Conservation (phyloP, 2,113 vertebrate species). For the Tragulus kanchil region DNA sequence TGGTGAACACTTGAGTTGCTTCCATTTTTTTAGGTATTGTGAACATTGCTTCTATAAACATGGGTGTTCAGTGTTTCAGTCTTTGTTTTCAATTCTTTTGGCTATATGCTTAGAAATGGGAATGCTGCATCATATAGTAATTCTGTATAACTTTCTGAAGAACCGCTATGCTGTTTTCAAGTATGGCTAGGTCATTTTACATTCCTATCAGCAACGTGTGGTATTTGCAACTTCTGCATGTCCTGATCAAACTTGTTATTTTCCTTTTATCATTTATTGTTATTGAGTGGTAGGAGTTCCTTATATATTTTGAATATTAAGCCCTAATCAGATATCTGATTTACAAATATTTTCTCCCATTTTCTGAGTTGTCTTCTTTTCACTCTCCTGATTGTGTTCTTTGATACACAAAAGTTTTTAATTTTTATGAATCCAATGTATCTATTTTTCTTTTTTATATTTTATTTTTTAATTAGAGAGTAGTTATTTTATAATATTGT, state of each 20-base stretch:
- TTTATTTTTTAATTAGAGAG: background rate
- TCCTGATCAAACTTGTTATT: background rate
- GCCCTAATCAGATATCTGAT: background rate
- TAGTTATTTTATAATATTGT: background rate
- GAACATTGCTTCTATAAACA: background rate
- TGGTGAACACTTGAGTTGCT: background rate
- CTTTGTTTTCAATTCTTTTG: background rate
- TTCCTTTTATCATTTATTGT: background rate
- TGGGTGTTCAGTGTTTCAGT: background rate
- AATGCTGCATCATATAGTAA: background rate
- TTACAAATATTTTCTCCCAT: slow-evolving; percentile 8
- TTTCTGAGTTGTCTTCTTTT: background rate
- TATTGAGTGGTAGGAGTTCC: background rate
- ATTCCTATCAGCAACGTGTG: background rate
- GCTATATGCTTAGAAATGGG: background rate
- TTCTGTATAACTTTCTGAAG: background rate
- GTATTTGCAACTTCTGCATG: background rate
- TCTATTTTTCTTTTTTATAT: background rate
- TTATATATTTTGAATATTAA: background rate
- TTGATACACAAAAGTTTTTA: background rate
- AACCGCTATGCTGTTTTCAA: background rate
- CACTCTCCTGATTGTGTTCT: background rate
- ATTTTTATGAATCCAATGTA: background rate
- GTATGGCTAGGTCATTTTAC: background rate
- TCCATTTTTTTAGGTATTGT: background rate